These are phyloP conservation scores for Catocala fraxini DNA, from an alignment of 2,888 invertebrate species.

Conservation along the genomic window DNA sequence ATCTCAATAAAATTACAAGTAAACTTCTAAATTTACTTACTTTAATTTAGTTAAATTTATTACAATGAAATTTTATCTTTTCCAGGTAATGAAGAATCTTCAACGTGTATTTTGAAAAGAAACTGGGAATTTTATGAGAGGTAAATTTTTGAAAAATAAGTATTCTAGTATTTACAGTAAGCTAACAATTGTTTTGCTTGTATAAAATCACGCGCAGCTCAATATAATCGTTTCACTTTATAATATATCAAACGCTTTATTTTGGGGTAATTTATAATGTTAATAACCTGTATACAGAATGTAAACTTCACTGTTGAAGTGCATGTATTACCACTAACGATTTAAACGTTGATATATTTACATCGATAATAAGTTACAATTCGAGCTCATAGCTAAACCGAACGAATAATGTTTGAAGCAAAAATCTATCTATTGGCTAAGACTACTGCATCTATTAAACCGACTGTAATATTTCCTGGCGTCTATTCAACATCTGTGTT, in stretches of 20 bases:
- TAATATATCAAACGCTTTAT: neutral
- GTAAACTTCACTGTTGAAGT: too few species aligned
- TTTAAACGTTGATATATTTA: too few species aligned
- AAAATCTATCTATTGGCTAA: slow-evolving; percentile 8
- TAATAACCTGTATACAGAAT: neutral
- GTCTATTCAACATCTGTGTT: slow-evolving; percentile 25
- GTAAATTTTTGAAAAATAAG: slow-evolving; percentile 62
- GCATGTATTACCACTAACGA: too few species aligned
- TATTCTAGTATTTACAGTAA: slow-evolving; percentile 32
- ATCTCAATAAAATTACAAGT: slow-evolving; percentile 1
- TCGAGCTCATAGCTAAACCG: neutral
- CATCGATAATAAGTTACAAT: too few species aligned
- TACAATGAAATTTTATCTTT: slow-evolving; percentile 41
- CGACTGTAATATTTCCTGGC: slow-evolving; percentile 38
- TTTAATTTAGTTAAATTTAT: slow-evolving; percentile 6
- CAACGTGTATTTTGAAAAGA: slow-evolving; percentile 73
- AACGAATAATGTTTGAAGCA: neutral
- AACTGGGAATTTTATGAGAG: slow-evolving; percentile 79
- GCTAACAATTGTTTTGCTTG: slow-evolving; percentile 48
- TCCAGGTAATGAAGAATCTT: slow-evolving; percentile 77
- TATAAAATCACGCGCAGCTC: slow-evolving; percentile 35
- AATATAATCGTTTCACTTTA: too few species aligned
- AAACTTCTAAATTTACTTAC: neutral
- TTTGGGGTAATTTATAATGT: neutral
- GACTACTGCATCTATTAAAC: slow-evolving; percentile 17